A percentile compares a stretch with the other conserved stretches of the same genome.
phyloP scores from a whole-genome alignment of 1,140 invertebrate genomes.

The Atopsyche davidsoni region DNA sequence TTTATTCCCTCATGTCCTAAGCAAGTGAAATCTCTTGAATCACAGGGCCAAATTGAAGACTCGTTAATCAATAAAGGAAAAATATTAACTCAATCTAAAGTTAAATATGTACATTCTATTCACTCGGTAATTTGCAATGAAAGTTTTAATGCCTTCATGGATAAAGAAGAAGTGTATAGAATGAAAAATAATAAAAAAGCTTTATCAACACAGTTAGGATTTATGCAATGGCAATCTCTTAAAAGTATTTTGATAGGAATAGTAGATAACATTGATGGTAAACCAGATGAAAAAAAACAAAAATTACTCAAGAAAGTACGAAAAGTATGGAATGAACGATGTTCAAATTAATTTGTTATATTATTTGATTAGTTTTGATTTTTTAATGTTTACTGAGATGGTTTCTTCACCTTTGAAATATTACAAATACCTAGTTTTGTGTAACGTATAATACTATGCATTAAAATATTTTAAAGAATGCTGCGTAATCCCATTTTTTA shows the following conservation, averaged over 20 bases:
- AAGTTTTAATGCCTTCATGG: constrained; percentile 36
- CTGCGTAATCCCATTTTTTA: no score
- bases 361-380: background rate
- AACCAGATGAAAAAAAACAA: constrained; percentile 4
- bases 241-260: constrained; percentile 14
- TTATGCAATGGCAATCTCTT: constrained; percentile 40
- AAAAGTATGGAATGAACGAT: constrained; percentile 15
- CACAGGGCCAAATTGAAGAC: no score
- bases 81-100: background rate
- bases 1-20: no score
- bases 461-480: no score
- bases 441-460: no score
- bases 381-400: no score
- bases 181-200: constrained; percentile 33
- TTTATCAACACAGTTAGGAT: constrained; percentile 40
- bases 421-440: no score
- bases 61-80: no score
- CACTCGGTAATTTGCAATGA: constrained; percentile 33
- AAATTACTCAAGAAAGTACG: constrained; percentile 11
- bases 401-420: no score
- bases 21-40: no score
- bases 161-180: constrained; percentile 39
- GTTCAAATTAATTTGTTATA: background rate
- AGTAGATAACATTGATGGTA: constrained; percentile 14
- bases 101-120: constrained; percentile 29